A percentile compares a stretch with the other conserved stretches of the same genome.
phyloP scores from a whole-genome alignment of 2,888 invertebrate species.

The Nebria brevicollis region DNA sequence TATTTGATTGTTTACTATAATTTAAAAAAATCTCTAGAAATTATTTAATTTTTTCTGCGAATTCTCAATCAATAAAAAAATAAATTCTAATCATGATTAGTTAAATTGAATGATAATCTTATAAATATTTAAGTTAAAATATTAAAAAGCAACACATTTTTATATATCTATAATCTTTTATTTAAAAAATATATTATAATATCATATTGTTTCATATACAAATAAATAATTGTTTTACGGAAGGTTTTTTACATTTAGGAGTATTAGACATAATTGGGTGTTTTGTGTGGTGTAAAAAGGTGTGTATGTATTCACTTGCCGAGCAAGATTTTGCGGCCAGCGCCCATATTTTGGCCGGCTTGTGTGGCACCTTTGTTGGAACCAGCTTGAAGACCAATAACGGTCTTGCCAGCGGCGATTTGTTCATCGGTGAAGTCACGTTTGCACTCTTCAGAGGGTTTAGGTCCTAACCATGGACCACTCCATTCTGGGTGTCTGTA shows the following conservation, averaged over 20 bases:
- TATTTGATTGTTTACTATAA: too few species aligned
- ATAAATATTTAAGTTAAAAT: not conserved
- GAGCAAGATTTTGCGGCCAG: constrained; percentile 88
- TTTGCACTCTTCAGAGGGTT: constrained; percentile 93
- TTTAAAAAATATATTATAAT: constrained; percentile 39
- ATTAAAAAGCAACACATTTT: not conserved
- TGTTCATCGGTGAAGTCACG: constrained; percentile 94
- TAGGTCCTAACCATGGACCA: constrained; percentile 93
- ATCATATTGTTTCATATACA: constrained; percentile 33
- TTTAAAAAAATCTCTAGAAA: not conserved
- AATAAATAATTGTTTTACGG: constrained; percentile 39
- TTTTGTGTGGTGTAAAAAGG: constrained; percentile 38
- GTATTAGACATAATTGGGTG: not conserved
- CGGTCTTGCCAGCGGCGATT: constrained; percentile 85
- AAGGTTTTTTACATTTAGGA: constrained; percentile 22
- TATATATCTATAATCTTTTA: constrained; percentile 20
- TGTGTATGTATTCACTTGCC: constrained; percentile 75
- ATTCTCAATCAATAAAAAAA: too few species aligned
- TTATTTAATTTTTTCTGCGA: not conserved
- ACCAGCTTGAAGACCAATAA: constrained; percentile 95
- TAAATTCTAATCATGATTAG: too few species aligned
- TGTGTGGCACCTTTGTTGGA: constrained; percentile 96
- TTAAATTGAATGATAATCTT: too few species aligned
- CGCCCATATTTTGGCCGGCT: constrained; percentile 90
- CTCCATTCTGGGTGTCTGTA: constrained; percentile 86